Conservation (phyloP, 30 jellyfish, hydroid and myxozoan species). For the Aurelia aurita complex sp. Pacific region DNA sequence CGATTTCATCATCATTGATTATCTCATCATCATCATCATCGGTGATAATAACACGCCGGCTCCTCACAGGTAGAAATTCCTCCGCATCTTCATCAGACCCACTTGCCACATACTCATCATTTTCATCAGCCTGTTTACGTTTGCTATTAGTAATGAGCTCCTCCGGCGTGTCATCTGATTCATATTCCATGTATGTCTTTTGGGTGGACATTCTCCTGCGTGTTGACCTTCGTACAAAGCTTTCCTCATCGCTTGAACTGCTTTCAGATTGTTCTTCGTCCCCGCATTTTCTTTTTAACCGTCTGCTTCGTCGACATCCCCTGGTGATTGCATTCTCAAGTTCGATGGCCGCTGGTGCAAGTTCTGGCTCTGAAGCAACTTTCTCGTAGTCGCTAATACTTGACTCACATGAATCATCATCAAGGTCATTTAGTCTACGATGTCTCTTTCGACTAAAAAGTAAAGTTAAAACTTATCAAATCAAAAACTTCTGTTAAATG, state of each 20-base stretch:
- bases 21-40: constrained; percentile 63
- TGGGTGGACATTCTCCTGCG: constrained; percentile 40
- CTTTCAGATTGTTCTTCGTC: constrained; percentile 54
- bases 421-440: constrained; percentile 55
- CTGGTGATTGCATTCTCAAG: constrained; percentile 29
- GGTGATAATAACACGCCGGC: constrained; percentile 15
- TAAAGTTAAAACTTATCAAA: not conserved
- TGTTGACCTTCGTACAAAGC: constrained; percentile 57
- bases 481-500: not conserved
- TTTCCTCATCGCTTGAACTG: constrained; percentile 62
- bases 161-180: constrained; percentile 52
- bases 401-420: constrained; percentile 37
- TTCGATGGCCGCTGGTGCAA: not conserved
- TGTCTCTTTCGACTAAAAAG: not conserved
- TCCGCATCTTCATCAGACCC: constrained; percentile 76
- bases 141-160: constrained; percentile 31
- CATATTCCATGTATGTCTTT: constrained; percentile 49
- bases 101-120: constrained; percentile 63
- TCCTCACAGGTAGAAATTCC: constrained; percentile 32
- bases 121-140: constrained; percentile 40
- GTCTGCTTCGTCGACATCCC: constrained; percentile 78
- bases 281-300: constrained; percentile 32
- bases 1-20: constrained; percentile 54
- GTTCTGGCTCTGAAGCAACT: constrained; percentile 16
- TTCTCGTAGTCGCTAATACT: constrained; percentile 44